Conservation (phyloP, 2,888 invertebrate genomes). For the Pegoplata infirma region DNA sequence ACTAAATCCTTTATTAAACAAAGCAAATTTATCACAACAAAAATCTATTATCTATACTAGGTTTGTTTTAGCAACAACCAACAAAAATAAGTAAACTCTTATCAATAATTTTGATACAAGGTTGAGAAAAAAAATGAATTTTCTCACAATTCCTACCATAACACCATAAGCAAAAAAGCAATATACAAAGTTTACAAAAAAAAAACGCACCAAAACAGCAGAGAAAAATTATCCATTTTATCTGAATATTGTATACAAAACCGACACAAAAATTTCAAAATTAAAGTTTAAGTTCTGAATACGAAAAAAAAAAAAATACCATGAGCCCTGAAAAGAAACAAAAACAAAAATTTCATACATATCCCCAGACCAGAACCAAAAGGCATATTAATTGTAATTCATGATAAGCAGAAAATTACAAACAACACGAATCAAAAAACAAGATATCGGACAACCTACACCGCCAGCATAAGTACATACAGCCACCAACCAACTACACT, state of each 20-base stretch:
- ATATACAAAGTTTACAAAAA: background rate
- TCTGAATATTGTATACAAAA: background rate
- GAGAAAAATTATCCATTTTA: background rate
- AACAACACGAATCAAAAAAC: constrained; percentile 61
- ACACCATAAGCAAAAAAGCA: too few species aligned
- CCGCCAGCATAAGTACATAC: constrained; percentile 50
- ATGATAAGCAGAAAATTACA: constrained; percentile 65
- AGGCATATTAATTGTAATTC: constrained; percentile 60
- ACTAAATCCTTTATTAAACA: too few species aligned
- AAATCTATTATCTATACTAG: constrained; percentile 39
- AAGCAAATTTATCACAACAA: constrained; percentile 4
- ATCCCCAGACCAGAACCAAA: constrained; percentile 13
- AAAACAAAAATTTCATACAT: constrained; percentile 7
- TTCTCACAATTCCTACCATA: constrained; percentile 38
- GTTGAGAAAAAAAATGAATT: constrained; percentile 34
- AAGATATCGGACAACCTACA: constrained; percentile 57
- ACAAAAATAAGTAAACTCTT: too few species aligned
- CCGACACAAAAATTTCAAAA: background rate
- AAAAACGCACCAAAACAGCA: background rate
- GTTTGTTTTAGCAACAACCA: background rate
- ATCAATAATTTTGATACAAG: constrained; percentile 46
- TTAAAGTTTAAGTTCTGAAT: background rate
- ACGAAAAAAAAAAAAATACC: constrained; percentile 1
- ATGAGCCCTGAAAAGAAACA: too few species aligned
- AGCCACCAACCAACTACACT: constrained; percentile 40